These are phyloP conservation scores for Austrofundulus limnaeus DNA, from an alignment of 2,113 vertebrate species.

Conservation along the genomic window DNA sequence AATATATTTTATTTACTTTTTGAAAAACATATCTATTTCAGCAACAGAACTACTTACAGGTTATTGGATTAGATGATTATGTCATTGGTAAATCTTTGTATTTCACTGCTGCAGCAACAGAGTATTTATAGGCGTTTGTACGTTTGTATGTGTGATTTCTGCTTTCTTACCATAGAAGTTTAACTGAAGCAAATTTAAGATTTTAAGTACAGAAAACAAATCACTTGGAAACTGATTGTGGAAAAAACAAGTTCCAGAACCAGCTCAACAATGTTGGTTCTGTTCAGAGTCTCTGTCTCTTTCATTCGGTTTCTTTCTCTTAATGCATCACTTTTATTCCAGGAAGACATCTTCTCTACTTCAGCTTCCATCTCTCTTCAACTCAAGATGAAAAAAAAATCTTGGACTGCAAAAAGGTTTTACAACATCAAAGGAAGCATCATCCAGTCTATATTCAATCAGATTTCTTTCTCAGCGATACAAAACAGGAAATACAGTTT, in stretches of 20 bases:
- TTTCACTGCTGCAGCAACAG: conserved; percentile 66
- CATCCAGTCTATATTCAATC: conserved; percentile 38
- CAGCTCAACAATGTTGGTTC: conserved; percentile 56
- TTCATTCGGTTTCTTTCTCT: conserved; percentile 49
- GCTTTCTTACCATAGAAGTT: conserved; percentile 64
- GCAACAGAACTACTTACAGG: conserved; percentile 72
- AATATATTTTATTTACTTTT: conserved; percentile 77
- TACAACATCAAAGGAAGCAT: conserved; percentile 68
- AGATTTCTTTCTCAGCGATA: conserved; percentile 30
- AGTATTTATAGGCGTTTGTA: conserved; percentile 70
- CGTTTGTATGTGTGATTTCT: conserved; percentile 61
- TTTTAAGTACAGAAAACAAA: conserved; percentile 61
- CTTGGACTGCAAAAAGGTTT: conserved; percentile 40
- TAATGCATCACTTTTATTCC: conserved; percentile 30
- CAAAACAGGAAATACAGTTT: conserved; percentile 24
- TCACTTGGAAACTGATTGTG: conserved; percentile 58
- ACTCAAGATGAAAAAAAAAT: conserved; percentile 46
- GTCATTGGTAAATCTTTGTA: conserved; percentile 50
- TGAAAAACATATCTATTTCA: conserved; percentile 68
- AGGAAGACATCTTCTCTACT: conserved; percentile 31
- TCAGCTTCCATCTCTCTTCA: conserved; percentile 26
- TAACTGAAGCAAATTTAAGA: conserved; percentile 65
- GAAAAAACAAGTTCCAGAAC: conserved; percentile 58
- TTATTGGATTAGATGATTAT: conserved; percentile 69
- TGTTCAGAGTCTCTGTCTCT: conserved; percentile 72